Evolutionary conservation across 2,888 invertebrate species (phyloP).

Genomic region (Chalcosyrphus nemorum): DNA sequence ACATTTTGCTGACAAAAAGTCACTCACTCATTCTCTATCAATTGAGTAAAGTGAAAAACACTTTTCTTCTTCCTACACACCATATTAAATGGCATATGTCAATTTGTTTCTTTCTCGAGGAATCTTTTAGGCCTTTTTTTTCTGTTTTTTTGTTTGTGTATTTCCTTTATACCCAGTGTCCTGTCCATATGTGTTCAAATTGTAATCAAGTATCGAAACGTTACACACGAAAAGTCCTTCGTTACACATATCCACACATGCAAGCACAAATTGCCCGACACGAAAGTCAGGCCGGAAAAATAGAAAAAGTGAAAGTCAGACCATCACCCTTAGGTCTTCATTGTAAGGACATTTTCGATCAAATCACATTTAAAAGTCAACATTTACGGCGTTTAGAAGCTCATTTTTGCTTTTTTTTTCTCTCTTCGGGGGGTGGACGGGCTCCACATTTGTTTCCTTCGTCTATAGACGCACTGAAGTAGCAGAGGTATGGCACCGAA

Average conservation of each 20-base stretch:
- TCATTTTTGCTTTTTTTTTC: conserved; percentile 33
- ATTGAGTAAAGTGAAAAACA: conserved; percentile 30
- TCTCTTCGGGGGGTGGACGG: not conserved
- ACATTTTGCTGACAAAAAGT: conserved; percentile 1
- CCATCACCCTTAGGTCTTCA: conserved; percentile 37
- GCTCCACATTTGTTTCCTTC: not conserved
- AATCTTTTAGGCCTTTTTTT: not conserved
- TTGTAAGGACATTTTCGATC: conserved; percentile 63
- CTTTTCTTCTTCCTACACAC: conserved; percentile 20
- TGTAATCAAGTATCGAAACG: conserved; percentile 61
- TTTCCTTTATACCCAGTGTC: not conserved
- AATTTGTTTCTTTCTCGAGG: not conserved
- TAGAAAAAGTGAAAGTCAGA: conserved; percentile 22
- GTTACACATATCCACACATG: too few relatives aligned
- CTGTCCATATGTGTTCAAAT: conserved; percentile 44
- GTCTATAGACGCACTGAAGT: conserved; percentile 1
- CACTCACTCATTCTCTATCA: not conserved
- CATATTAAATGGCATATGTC: conserved; percentile 27
- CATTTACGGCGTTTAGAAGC: conserved; percentile 62
- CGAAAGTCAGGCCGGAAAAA: conserved; percentile 2
- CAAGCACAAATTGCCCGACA: conserved; percentile 59
- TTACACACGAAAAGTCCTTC: conserved; percentile 23
- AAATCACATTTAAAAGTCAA: conserved; percentile 67
- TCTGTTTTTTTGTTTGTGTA: too few relatives aligned
- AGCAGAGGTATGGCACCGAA: not conserved